phyloP scores from a whole-genome alignment of 2,113 vertebrate genomes.

The Eulemur macaco region DNA sequence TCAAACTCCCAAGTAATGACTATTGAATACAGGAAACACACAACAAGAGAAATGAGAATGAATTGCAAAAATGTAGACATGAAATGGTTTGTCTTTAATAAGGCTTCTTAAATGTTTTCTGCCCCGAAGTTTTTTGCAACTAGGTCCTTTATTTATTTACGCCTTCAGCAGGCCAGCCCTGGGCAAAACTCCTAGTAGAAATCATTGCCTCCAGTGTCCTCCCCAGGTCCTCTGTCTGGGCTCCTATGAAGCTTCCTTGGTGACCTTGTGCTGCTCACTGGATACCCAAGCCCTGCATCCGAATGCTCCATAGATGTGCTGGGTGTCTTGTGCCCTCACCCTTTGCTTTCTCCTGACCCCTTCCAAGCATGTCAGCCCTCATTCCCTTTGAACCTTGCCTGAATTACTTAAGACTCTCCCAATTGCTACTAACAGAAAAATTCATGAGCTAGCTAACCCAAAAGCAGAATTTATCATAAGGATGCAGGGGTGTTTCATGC shows the following conservation, averaged over 20 bases:
- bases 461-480: constrained; percentile 40
- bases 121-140: neutral
- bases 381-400: neutral
- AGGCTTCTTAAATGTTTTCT: constrained; percentile 37
- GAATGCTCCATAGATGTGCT: neutral
- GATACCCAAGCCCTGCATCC: neutral
- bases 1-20: constrained; percentile 16
- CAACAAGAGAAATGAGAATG: neutral
- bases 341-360: neutral
- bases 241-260: neutral
- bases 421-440: constrained; percentile 57
- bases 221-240: neutral
- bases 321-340: rapidly evolving
- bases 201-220: neutral
- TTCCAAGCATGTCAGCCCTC: no score
- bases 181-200: neutral
- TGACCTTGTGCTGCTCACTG: rapidly evolving
- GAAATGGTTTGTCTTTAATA: constrained; percentile 19
- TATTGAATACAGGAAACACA: neutral
- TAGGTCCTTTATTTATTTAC: constrained; percentile 36
- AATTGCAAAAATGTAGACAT: neutral
- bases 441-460: constrained; percentile 23
- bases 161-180: neutral
- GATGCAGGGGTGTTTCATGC: neutral
- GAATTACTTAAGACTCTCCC: neutral